These are phyloP conservation scores for Pseudopipra pipra DNA, from an alignment of 2,113 vertebrate genomes.

Conservation along the genomic window DNA sequence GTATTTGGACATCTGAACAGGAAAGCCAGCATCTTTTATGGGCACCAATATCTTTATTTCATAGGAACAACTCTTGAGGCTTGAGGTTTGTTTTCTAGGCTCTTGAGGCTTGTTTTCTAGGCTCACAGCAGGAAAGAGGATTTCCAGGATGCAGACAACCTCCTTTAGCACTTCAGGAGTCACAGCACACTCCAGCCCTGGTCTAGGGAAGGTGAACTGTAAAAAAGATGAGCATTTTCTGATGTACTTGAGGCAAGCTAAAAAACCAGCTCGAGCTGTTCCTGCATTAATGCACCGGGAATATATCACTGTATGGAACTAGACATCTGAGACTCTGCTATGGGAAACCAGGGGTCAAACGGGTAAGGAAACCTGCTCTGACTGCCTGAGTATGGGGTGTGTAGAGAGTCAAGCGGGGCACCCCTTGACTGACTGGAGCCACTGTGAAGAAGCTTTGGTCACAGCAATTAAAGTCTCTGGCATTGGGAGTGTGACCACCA, in stretches of 20 bases:
- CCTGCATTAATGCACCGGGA: not conserved
- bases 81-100: not conserved
- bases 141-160: not conserved
- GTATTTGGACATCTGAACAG: slow-evolving; percentile 40
- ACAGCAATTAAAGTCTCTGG: not conserved
- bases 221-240: not conserved
- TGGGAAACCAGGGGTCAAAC: rapidly evolving
- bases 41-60: not conserved
- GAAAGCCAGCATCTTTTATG: slow-evolving; percentile 20
- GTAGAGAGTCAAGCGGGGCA: not conserved
- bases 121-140: not conserved
- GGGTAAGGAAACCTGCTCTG: not conserved
- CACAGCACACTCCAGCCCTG: not conserved
- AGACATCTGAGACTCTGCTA: not conserved
- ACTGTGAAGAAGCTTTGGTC: not conserved
- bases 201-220: not conserved
- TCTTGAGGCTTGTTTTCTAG: not conserved
- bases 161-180: not conserved
- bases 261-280: not conserved
- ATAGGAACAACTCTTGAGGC: not conserved
- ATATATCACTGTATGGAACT: not conserved
- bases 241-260: not conserved
- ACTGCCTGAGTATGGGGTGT: not conserved
- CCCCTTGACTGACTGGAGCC: too few species aligned
- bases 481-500: not conserved